phyloP scores from a whole-genome alignment of 2,113 vertebrate genomes.

The Sebastes schlegelii region DNA sequence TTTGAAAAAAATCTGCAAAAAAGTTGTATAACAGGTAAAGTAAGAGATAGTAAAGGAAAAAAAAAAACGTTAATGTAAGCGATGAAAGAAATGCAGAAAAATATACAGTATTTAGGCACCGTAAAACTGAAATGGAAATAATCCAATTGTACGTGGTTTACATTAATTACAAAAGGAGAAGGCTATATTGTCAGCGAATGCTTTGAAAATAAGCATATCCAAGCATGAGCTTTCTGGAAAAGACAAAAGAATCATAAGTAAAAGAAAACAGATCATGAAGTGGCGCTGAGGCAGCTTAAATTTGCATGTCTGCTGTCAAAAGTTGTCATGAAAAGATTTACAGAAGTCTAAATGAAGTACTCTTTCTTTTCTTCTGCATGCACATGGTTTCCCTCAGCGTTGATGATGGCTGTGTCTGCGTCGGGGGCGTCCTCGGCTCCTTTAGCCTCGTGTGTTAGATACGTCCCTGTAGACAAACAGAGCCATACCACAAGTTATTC shows the following conservation, averaged over 20 bases:
- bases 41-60: constrained; percentile 62
- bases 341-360: constrained; percentile 96
- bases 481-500: constrained; percentile 48
- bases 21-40: constrained; percentile 68
- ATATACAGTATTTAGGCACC: constrained; percentile 90
- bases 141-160: constrained; percentile 53
- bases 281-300: constrained; percentile 71
- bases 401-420: constrained; percentile 99
- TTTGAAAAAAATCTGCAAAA: constrained; percentile 76
- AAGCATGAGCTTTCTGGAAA: constrained; percentile 43
- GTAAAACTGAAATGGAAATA: constrained; percentile 75
- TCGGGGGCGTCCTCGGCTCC: constrained; percentile 98
- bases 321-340: constrained; percentile 18
- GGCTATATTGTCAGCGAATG: constrained; percentile 52
- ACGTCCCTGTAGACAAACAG: constrained; percentile 89
- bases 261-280: constrained; percentile 58
- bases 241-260: constrained; percentile 45
- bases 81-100: constrained; percentile 66
- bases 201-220: constrained; percentile 53
- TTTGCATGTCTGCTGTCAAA: constrained; percentile 75
- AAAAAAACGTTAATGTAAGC: constrained; percentile 53
- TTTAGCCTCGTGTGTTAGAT: constrained; percentile 99
- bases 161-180: constrained; percentile 63
- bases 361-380: constrained; percentile 99
- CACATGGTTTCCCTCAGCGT: constrained; percentile 98